Base-by-base conservation (phyloP, 1,140 invertebrate species). In the Stenopsyche tienmushanensis region DNA sequence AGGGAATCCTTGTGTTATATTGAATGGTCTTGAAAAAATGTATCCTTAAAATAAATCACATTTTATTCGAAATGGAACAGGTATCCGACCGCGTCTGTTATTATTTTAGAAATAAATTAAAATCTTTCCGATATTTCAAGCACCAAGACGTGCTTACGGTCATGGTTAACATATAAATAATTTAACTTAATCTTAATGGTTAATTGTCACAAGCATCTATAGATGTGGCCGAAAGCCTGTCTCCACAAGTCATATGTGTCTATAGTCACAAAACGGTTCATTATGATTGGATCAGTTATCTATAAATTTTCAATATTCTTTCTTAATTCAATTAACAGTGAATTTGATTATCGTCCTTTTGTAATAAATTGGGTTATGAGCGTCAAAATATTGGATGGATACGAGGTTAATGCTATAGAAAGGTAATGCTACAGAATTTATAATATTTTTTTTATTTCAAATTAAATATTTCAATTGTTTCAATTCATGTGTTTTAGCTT, bases 311-410 rank as follows among this genome's bases (percentile, higher is more conserved):
- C 15, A 8, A 15, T 47, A 7, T 15, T 5, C 5, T 53, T 52
- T 26, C 34, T 66, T 62, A 9, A 60, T 15, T 49, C 42, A 34
- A 64, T 73, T 71, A 73, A 52, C 81, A 93, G 91, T 78, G 88
- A 88, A 26, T 95, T 95, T 81, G 92, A 96, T 77, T 94, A 95
- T 79, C 85, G 94, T 66, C 93, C 94, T 42, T 96, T 93, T 83
- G 84, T 96, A 64, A 86, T 96, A 59, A 96, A 96, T 79, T 96
- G 94, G 93, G 92, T 92, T 77, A 86, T 93, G 83, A 90, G 85
- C 75, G 84, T 96, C 1, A 90, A 90, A 76, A 85, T 90, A 13
- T 88, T 97, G 44, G 94, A 97, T 81, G 93, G 92, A 39, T 93
- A 89, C 78, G 85, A 90, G 55, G 90, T 96, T 52, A 89, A 90